phyloP scores from a whole-genome alignment of 2,113 vertebrate species.

The Paedocypris sp. region DNA sequence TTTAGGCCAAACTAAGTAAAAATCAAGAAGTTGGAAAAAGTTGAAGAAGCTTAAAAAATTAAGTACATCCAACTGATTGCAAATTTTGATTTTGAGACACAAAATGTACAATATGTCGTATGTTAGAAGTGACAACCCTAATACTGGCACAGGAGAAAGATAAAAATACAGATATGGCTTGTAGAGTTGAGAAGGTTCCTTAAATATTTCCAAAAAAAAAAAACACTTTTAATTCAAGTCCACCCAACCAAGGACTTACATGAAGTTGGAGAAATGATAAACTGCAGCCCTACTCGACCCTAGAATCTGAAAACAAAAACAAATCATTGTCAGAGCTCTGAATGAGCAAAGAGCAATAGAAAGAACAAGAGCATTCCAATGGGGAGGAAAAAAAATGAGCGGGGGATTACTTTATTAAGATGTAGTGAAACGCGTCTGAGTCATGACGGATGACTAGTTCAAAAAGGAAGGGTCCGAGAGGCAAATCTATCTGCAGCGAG shows the following conservation, averaged over 20 bases:
- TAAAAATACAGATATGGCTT: not conserved
- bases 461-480: slow-evolving; percentile 47
- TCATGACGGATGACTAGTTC: slow-evolving; percentile 58
- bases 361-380: slow-evolving; percentile 70
- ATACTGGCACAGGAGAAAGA: not conserved
- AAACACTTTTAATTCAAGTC: too few relatives aligned
- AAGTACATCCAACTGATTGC: too few relatives aligned
- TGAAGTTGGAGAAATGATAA: slow-evolving; percentile 59
- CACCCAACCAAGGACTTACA: slow-evolving; percentile 10
- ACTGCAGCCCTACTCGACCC: slow-evolving; percentile 55
- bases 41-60: too few relatives aligned
- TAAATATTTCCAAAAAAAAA: not conserved
- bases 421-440: slow-evolving; percentile 61
- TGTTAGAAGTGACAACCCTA: too few relatives aligned
- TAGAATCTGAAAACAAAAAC: slow-evolving; percentile 61
- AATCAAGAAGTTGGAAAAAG: too few relatives aligned
- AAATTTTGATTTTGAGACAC: too few relatives aligned
- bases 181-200: not conserved
- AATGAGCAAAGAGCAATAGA: slow-evolving; percentile 56
- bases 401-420: slow-evolving; percentile 67
- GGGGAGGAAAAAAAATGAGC: slow-evolving; percentile 55
- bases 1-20: too few relatives aligned
- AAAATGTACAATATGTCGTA: too few relatives aligned
- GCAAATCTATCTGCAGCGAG: slow-evolving; percentile 52
- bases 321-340: slow-evolving; percentile 52